Percentiles rank a stretch among this genome's conserved stretches.
Evolutionary conservation across 2,797 vertebrate genomes (phyloP).

Genomic region (Sarcophilus harrisii): DNA sequence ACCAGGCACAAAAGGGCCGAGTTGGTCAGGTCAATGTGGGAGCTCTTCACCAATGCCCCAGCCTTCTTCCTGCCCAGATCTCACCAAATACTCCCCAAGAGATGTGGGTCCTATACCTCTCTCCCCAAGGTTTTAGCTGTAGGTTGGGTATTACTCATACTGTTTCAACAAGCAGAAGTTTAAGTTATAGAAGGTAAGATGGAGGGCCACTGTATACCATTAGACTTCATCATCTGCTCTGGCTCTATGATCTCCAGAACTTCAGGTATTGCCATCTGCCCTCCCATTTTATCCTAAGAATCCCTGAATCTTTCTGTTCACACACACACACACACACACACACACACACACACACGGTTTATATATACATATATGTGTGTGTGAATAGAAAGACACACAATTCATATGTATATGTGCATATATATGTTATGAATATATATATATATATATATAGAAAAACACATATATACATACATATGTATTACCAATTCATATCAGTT

Average conservation of each 20-base stretch:
- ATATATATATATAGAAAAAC: too few relatives aligned
- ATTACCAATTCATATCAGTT: neutral
- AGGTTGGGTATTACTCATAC: neutral
- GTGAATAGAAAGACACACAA: too few relatives aligned
- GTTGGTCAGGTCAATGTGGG: neutral
- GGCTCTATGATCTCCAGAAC: neutral
- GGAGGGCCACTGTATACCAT: neutral
- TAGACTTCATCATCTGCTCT: neutral
- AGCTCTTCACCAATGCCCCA: neutral
- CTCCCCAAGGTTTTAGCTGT: neutral
- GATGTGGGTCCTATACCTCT: neutral
- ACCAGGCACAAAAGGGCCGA: neutral
- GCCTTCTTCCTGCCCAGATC: neutral
- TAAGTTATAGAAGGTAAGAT: neutral
- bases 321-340: too few relatives aligned
- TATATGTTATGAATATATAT: too few relatives aligned
- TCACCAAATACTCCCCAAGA: neutral
- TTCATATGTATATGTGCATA: too few relatives aligned
- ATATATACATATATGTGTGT: too few relatives aligned
- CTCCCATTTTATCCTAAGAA: neutral
- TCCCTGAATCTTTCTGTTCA: neutral
- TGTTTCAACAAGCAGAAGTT: neutral
- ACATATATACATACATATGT: neutral
- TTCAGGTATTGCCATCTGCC: neutral
- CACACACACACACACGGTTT: too few relatives aligned